Percentiles rank a stretch among this genome's conserved stretches.
Conservation (phyloP, 2,888 invertebrate genomes). For the Xestia rhomboidea region DNA sequence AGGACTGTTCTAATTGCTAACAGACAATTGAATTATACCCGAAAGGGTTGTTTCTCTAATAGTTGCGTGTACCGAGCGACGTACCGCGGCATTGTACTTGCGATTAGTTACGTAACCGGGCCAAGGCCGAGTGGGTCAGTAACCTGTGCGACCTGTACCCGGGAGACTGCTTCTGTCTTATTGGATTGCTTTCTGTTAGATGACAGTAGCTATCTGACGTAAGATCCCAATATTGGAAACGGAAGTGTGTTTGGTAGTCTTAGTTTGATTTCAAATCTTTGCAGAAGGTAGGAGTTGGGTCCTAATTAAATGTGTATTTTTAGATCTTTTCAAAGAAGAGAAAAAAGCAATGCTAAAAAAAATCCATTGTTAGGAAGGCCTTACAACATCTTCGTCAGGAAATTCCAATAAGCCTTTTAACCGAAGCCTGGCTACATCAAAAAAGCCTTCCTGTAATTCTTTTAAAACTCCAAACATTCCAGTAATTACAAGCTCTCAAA, state of each 20-base stretch:
- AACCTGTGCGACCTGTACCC: slow-evolving; percentile 53
- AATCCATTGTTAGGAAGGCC: not conserved
- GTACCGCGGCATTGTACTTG: slow-evolving; percentile 53
- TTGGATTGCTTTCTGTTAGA: slow-evolving; percentile 23
- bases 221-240: not conserved
- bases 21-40: slow-evolving; percentile 12
- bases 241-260: not conserved
- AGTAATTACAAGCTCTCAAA: slow-evolving; percentile 28
- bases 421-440: not conserved
- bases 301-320: no score
- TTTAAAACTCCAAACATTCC: slow-evolving; percentile 27
- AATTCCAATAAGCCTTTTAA: slow-evolving; percentile 4
- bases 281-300: not conserved
- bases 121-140: slow-evolving; percentile 62
- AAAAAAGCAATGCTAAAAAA: not conserved
- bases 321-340: not conserved
- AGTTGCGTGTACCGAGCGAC: slow-evolving; percentile 32
- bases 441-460: slow-evolving; percentile 19
- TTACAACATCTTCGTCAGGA: not conserved
- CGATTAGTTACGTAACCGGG: slow-evolving; percentile 59
- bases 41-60: slow-evolving; percentile 36
- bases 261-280: not conserved
- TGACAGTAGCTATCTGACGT: not conserved
- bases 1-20: not conserved
- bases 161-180: slow-evolving; percentile 31